A percentile compares a stretch with the other conserved stretches of the same genome.
These are phyloP conservation scores for Narcine bancroftii DNA, from an alignment of 2,113 vertebrate species.

Conservation along the genomic window DNA sequence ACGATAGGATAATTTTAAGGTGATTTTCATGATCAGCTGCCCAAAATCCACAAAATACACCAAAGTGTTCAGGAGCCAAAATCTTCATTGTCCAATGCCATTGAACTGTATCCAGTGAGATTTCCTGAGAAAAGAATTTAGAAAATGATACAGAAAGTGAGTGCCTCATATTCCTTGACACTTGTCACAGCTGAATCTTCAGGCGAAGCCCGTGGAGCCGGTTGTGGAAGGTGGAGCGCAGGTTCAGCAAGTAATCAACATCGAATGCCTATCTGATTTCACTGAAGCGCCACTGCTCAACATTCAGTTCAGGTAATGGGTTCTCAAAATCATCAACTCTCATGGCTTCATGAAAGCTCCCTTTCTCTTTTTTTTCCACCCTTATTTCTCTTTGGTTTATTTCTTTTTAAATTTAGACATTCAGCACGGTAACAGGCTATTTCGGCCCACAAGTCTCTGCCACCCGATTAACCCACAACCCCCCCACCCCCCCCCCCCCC, in stretches of 20 bases:
- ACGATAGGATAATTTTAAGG: too few species aligned
- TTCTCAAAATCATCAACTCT: background rate
- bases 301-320: conserved; percentile 74
- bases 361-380: too few species aligned
- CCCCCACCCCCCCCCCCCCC: too few species aligned
- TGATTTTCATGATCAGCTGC: too few species aligned
- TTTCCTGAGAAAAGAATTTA: too few species aligned
- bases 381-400: background rate
- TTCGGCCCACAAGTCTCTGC: too few species aligned
- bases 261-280: conserved; percentile 81
- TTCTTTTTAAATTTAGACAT: too few species aligned
- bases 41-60: too few species aligned
- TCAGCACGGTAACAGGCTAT: too few species aligned
- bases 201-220: conserved; percentile 74
- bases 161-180: background rate
- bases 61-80: too few species aligned
- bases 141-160: background rate
- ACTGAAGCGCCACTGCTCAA: conserved; percentile 69
- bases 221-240: conserved; percentile 85
- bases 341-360: background rate
- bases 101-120: background rate
- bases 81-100: too few species aligned
- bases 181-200: conserved; percentile 72
- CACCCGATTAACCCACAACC: too few species aligned
- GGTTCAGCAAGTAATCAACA: conserved; percentile 87